Base-by-base conservation (phyloP, 2,113 vertebrate genomes). In the Antennarius striatus region DNA sequence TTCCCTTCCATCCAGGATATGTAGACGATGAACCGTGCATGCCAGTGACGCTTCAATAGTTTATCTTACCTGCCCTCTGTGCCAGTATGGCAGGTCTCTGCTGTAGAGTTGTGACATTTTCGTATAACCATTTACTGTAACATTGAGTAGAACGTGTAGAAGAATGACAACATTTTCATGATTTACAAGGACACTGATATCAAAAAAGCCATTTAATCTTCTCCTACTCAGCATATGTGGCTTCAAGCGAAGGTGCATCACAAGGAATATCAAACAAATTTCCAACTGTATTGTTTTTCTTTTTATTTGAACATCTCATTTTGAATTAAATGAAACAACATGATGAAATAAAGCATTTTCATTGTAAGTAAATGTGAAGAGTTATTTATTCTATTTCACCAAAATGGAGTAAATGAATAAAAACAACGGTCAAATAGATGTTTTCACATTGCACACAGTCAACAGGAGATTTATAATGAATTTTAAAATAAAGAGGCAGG, bases 331-430 rank as follows among this genome's bases (percentile, higher is more conserved):
- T 62, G 61, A 85, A 73, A 84, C 65, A 73, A 86, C 77, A 84
- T 82, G 62, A 88, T 61, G 46, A 89, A 75, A 91, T 89, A 89
- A 90, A 90, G 81, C 90, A 84, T 92, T 90, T 90, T 89, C 91
- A 88, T 87, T 84, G 79, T 89, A 83, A 91, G 89, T 80, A 80
- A 63, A 74, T 42, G 10, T 32, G 7, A 50, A 50, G 54, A 64
- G 10, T 55, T 14, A 7, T 7, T 57, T 55, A 15, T 43, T 56
- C 57, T 8, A 40, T 56, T 14, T 10, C 13, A 28, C 12, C 52
- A 30, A 13, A 14, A 32, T 16, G 30, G 28, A 6, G 15, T 36
- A 36, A 36, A 36, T 36, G 32, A 36, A 36, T 36, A 36, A 36
- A 36, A 36, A 36, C 32, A 36, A 36, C 32, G 4, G 32, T 36